Conservation (phyloP, 2,113 vertebrate species). For the Centropus bengalensis region DNA sequence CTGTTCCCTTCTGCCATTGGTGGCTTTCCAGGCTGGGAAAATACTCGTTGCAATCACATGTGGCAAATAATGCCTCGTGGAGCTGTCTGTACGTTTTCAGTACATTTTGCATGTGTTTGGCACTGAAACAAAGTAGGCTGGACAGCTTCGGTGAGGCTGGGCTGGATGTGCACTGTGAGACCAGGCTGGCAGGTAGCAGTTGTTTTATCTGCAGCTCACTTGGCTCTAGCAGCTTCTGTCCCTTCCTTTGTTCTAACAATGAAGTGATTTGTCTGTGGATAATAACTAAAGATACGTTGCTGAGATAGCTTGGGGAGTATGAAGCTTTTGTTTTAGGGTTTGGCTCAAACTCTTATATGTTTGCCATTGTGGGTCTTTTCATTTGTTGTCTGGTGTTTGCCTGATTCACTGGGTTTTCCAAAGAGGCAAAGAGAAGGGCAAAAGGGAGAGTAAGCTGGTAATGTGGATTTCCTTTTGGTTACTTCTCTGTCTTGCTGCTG, state of each 20-base stretch:
- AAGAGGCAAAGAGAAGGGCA: not conserved
- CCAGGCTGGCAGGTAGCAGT: not conserved
- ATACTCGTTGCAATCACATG: not conserved
- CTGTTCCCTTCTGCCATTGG: not conserved
- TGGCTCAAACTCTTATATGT: not conserved
- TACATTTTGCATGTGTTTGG: not conserved
- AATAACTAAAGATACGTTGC: conserved; percentile 42
- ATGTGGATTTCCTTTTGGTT: not conserved
- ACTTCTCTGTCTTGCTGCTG: not conserved
- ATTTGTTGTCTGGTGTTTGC: conserved; percentile 10
- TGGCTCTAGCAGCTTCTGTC: conserved; percentile 37
- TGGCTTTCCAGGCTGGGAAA: not conserved
- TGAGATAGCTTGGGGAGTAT: conserved; percentile 25
- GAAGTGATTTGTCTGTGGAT: conserved; percentile 58
- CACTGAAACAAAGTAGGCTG: not conserved
- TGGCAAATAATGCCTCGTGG: not conserved
- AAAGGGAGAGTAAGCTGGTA: not conserved
- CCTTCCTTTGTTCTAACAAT: not conserved
- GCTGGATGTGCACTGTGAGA: not conserved
- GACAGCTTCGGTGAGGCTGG: not conserved
- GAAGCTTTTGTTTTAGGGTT: not conserved
- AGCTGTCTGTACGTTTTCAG: not conserved
- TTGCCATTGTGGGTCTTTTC: conserved; percentile 9
- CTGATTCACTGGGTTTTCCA: conserved; percentile 5
- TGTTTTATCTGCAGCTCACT: not conserved